phyloP scores from a whole-genome alignment of 2,888 invertebrate genomes.

The Cetonia aurata region DNA sequence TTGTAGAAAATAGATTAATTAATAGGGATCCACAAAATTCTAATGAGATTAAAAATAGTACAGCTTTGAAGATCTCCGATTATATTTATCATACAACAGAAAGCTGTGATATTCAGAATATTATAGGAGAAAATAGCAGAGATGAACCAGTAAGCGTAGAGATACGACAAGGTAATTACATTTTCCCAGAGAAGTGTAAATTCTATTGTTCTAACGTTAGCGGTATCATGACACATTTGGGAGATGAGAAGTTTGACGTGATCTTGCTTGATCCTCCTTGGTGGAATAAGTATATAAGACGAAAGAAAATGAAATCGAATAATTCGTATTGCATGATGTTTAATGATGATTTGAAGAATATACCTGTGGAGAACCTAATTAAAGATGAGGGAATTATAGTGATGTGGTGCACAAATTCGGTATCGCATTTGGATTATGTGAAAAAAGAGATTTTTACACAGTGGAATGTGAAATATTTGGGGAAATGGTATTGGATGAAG shows the following conservation, averaged over 20 bases:
- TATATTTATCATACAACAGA: slow-evolving; percentile 65
- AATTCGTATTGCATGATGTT: slow-evolving; percentile 85
- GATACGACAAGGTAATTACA: slow-evolving; percentile 68
- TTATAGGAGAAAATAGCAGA: slow-evolving; percentile 72
- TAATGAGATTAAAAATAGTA: slow-evolving; percentile 28
- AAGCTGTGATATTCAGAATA: slow-evolving; percentile 55
- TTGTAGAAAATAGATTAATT: slow-evolving; percentile 40
- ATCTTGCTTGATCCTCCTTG: slow-evolving; percentile 95
- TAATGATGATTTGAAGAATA: slow-evolving; percentile 77
- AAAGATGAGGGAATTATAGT: slow-evolving; percentile 77
- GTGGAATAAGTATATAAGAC: slow-evolving; percentile 94
- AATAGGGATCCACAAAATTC: neutral
- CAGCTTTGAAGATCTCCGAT: slow-evolving; percentile 57
- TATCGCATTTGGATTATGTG: slow-evolving; percentile 76
- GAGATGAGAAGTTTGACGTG: slow-evolving; percentile 76
- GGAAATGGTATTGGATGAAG: slow-evolving; percentile 92
- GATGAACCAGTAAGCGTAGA: slow-evolving; percentile 68
- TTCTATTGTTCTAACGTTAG: slow-evolving; percentile 78
- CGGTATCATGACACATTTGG: slow-evolving; percentile 69
- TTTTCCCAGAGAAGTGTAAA: slow-evolving; percentile 76
- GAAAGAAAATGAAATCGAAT: slow-evolving; percentile 75
- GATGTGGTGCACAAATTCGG: slow-evolving; percentile 94
- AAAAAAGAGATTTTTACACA: slow-evolving; percentile 79
- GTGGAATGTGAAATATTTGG: slow-evolving; percentile 81
- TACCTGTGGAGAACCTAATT: slow-evolving; percentile 78